These are phyloP conservation scores for Nymphalis polychloros DNA, from an alignment of 2,888 invertebrate species.

Conservation along the genomic window DNA sequence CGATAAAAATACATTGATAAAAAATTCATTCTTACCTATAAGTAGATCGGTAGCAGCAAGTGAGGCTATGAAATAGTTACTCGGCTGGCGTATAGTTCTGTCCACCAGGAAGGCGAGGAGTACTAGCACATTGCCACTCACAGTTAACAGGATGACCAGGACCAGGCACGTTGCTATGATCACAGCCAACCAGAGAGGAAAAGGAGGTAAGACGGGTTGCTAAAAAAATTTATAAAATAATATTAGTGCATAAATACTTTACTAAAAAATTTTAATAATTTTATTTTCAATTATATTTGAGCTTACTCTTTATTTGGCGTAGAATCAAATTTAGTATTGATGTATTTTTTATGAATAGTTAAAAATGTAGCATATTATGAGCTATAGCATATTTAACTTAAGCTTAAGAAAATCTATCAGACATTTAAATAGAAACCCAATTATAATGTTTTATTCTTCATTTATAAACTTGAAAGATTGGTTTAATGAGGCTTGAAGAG, in stretches of 20 bases:
- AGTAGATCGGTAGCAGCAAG: constrained; percentile 98
- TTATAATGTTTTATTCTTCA: too few species aligned
- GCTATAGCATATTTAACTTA: too few species aligned
- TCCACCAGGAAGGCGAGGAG: constrained; percentile 97
- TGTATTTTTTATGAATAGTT: too few species aligned
- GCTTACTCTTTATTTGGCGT: too few species aligned
- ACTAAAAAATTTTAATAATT: neutral
- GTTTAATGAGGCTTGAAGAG: too few species aligned
- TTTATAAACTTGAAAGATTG: too few species aligned
- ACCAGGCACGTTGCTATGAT: constrained; percentile 93
- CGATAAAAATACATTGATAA: too few species aligned
- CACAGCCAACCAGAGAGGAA: constrained; percentile 94
- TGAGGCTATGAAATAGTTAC: constrained; percentile 99
- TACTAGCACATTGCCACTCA: constrained; percentile 97
- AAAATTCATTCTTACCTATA: constrained; percentile 85
- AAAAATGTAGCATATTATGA: too few species aligned
- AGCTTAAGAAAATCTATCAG: too few species aligned
- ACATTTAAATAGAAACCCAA: too few species aligned
- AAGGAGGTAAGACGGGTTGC: constrained; percentile 88
- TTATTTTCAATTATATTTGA: too few species aligned
- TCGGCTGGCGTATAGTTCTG: constrained; percentile 95
- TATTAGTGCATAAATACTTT: neutral
- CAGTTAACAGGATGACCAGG: constrained; percentile 94
- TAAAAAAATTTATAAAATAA: constrained; percentile 33
- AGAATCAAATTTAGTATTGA: too few species aligned